Evolutionary conservation across 2,797 vertebrate species (phyloP).

Genomic region (Stomatorhinus walkeri): DNA sequence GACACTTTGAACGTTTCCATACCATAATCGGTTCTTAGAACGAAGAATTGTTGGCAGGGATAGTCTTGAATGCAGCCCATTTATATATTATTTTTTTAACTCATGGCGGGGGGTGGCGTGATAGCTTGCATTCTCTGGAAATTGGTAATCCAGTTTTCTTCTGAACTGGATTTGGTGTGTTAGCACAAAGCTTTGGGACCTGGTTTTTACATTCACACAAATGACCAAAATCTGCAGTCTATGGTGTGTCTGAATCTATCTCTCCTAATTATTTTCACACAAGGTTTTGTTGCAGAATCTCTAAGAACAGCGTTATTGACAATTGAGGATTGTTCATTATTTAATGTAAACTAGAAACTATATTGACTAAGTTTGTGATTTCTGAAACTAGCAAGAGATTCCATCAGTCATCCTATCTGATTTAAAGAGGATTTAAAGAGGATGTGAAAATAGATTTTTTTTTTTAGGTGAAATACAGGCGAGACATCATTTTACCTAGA

Average conservation of each 20-base stretch:
- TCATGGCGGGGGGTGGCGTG: not conserved
- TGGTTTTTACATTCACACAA: not conserved
- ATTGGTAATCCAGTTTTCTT: not conserved
- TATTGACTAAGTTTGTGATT: not conserved
- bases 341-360: not conserved
- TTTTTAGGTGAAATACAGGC: not conserved
- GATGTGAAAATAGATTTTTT: not conserved
- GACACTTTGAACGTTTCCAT: not conserved
- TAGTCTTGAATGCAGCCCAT: not conserved
- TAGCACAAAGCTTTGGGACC: not conserved
- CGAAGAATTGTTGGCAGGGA: not conserved
- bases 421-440: constrained; percentile 10
- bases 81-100: not conserved
- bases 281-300: not conserved
- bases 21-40: not conserved
- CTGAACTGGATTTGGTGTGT: not conserved
- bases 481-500: not conserved
- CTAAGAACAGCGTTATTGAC: not conserved
- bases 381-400: not conserved
- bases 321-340: not conserved
- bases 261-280: not conserved
- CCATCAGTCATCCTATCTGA: not conserved
- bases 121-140: not conserved
- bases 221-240: not conserved
- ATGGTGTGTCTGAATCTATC: not conserved